Base-by-base conservation (phyloP, 2,888 invertebrate species). In the Apeira syringaria region DNA sequence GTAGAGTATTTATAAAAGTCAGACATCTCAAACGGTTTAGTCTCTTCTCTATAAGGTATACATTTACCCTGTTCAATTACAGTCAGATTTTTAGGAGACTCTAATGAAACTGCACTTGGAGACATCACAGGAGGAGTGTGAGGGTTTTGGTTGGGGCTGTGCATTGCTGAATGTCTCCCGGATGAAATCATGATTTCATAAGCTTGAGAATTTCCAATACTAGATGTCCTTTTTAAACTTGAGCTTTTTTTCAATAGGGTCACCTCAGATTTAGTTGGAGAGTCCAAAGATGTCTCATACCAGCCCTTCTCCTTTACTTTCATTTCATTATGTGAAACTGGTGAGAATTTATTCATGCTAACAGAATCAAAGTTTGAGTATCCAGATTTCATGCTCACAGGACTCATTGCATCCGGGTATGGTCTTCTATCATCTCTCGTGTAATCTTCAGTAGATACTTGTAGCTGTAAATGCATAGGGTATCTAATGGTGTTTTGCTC, bases 1-100 rank as follows among this genome's bases (percentile, higher is more conserved):
- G 97, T 98, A 35, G 98, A 98, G 79, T 99, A 99, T 82, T 98
- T 99, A 79, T 98, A 99, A 80, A 98, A 98, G 81, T 99, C 99
- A 0, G 98, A 95, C 96, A 98, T 98, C 91, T 98, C 98, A 85
- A 98, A 99, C 2, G 98, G 98, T 75, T 99, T 99, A 0, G 97
- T 96, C 41, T 97, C 96, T 86, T 99, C 98, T 66, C 96, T 93
- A 72, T 97, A 97, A 0, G 97, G 97, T 76, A 96, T 96, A 87
- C 95, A 97, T 62, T 95, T 96, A 20, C 97, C 97, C 53, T 96
- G 95, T 68, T 96, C 95, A 18, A 97, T 95, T 0, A 97, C 92
- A 1, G 96, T 97, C 69, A 96, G 92, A 71, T 95, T 96, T 70
- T 94, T 94, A 0, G 96, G 95, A 3, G 96, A 95, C 62, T 95